These are phyloP conservation scores for Poecilobothrus nobilitatus DNA, from an alignment of 2,888 invertebrate species.

Conservation along the genomic window DNA sequence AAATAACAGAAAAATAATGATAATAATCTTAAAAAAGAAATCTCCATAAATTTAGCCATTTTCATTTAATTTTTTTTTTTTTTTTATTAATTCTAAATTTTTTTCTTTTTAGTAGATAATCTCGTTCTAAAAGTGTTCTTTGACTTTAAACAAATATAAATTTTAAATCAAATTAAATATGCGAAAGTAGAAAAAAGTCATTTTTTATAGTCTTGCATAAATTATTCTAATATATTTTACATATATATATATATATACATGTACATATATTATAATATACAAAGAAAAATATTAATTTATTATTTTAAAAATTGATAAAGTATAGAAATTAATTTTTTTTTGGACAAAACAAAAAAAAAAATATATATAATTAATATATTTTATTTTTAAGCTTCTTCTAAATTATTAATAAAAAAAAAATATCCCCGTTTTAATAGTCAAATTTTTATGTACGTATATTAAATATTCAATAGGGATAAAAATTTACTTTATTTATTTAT, in stretches of 20 bases:
- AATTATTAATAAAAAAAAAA: too few species aligned
- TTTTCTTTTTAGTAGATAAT: neutral
- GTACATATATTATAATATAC: too few species aligned
- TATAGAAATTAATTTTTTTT: constrained; percentile 2
- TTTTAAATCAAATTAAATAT: neutral
- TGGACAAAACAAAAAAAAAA: neutral
- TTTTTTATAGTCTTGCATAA: neutral
- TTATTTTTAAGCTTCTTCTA: too few species aligned
- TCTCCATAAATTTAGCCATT: neutral
- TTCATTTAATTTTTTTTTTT: neutral
- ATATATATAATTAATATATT: too few species aligned
- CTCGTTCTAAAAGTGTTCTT: neutral
- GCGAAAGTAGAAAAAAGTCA: neutral
- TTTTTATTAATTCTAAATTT: too few species aligned
- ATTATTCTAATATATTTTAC: neutral
- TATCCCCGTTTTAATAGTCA: too few species aligned
- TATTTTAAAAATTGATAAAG: constrained; percentile 1
- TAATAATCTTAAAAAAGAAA: neutral
- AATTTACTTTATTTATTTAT: too few species aligned
- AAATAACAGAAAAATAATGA: neutral
- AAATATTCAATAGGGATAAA: too few species aligned
- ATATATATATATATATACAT: too few species aligned
- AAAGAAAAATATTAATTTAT: neutral
- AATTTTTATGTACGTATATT: too few species aligned
- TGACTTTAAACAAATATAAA: neutral